These are phyloP conservation scores for Erpornis zantholeuca DNA, from an alignment of 2,113 vertebrate species.

Conservation along the genomic window DNA sequence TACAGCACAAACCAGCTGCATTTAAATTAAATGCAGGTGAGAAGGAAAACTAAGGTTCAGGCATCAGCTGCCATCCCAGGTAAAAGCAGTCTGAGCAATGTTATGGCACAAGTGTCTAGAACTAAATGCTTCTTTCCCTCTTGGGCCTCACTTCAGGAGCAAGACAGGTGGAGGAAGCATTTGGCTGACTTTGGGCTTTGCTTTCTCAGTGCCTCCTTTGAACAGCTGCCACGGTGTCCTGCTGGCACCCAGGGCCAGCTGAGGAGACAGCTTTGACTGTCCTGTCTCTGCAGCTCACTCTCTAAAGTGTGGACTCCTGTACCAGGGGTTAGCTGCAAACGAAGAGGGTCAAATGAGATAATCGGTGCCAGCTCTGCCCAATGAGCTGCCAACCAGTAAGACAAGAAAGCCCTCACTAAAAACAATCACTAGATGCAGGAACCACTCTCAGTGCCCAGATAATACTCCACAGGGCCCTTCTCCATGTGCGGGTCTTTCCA, in stretches of 20 bases:
- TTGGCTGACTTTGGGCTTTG: neutral
- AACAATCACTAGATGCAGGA: neutral
- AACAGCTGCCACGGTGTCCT: neutral
- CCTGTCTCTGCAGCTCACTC: accelerated
- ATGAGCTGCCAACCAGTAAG: neutral
- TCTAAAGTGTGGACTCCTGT: neutral
- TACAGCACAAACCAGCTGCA: neutral
- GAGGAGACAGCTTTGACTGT: neutral
- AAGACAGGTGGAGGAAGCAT: neutral
- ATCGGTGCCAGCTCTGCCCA: neutral
- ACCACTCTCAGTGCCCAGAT: neutral
- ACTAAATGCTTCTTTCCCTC: neutral
- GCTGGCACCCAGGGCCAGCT: neutral
- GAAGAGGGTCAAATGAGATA: neutral
- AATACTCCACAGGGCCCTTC: neutral
- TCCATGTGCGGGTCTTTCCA: neutral
- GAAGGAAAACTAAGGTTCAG: neutral
- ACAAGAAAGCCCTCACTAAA: neutral
- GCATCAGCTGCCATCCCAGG: neutral
- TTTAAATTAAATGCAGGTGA: neutral
- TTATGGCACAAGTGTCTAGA: accelerated
- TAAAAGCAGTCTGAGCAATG: neutral
- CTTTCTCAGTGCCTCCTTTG: neutral
- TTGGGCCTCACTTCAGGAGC: neutral
- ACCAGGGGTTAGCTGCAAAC: neutral